These are phyloP conservation scores for Aplodontia rufa DNA, from an alignment of 2,113 vertebrate genomes.

Conservation along the genomic window DNA sequence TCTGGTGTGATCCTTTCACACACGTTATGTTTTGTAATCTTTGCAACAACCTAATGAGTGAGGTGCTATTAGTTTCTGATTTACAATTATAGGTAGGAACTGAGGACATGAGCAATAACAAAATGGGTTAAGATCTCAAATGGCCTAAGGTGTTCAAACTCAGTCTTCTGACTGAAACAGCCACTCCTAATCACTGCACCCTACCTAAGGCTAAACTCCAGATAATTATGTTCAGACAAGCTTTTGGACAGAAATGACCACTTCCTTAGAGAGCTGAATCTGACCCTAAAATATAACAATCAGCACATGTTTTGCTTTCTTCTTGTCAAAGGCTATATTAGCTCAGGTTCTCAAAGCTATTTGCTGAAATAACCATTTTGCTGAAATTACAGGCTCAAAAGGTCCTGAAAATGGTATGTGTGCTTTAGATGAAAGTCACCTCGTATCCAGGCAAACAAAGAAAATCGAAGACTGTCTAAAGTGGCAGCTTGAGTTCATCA, in stretches of 20 bases:
- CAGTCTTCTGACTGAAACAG: background rate
- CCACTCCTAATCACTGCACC: background rate
- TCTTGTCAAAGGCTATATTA: background rate
- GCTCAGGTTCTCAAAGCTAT: background rate
- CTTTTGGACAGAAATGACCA: background rate
- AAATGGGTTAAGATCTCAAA: background rate
- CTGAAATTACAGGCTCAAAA: background rate
- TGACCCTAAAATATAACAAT: background rate
- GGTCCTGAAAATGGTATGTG: background rate
- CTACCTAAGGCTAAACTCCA: background rate
- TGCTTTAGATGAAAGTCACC: conserved; percentile 6
- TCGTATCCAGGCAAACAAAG: conserved; percentile 20
- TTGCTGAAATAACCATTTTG: conserved; percentile 11
- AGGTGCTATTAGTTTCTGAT: background rate
- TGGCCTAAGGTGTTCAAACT: background rate
- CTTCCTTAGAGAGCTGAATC: background rate
- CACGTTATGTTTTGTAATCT: background rate
- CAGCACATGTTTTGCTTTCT: background rate
- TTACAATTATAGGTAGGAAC: background rate
- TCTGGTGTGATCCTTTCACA: background rate
- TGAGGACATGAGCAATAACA: background rate
- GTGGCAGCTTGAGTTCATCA: conserved; percentile 18
- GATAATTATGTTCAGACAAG: background rate
- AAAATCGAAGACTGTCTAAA: conserved; percentile 42
- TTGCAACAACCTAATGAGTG: background rate